Percentiles rank a stretch among this genome's conserved stretches.
Conservation (phyloP, 2,113 vertebrate species). For the Anthoscopus minutus region DNA sequence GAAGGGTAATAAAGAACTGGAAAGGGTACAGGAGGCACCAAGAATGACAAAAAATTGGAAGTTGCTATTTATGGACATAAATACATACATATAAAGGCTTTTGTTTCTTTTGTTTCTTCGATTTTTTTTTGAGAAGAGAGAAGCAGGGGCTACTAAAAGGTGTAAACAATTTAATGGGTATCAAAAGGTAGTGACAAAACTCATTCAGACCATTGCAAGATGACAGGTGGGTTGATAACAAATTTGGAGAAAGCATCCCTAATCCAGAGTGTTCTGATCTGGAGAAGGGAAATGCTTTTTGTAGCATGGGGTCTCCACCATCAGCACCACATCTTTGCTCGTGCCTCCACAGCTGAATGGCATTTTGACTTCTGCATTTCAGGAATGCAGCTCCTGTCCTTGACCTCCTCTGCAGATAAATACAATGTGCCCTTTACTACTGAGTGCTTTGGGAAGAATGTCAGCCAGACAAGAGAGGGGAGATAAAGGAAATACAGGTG, state of each 20-base stretch:
- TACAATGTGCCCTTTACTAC: not conserved
- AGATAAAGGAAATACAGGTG: not conserved
- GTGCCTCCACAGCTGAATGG: not conserved
- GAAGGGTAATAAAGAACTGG: conserved; percentile 36
- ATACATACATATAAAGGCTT: too few relatives aligned
- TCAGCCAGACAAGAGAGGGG: not conserved
- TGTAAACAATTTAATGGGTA: not conserved
- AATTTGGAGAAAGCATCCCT: not conserved
- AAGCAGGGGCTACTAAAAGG: not conserved
- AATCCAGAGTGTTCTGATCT: not conserved
- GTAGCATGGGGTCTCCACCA: not conserved
- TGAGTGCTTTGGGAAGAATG: not conserved
- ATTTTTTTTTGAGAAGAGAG: not conserved
- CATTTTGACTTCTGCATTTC: not conserved
- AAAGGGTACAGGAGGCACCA: not conserved
- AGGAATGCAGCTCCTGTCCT: not conserved
- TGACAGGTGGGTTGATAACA: not conserved
- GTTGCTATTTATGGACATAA: conserved; percentile 5
- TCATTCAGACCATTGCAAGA: not conserved
- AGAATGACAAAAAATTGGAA: not conserved
- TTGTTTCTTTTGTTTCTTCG: not conserved
- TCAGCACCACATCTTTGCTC: not conserved
- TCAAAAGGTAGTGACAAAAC: not conserved
- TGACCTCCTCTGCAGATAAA: not conserved
- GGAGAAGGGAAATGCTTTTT: not conserved